A percentile compares a stretch with the other conserved stretches of the same genome.
phyloP scores from a whole-genome alignment of 1,140 invertebrate genomes.

The Forficula auricularia region DNA sequence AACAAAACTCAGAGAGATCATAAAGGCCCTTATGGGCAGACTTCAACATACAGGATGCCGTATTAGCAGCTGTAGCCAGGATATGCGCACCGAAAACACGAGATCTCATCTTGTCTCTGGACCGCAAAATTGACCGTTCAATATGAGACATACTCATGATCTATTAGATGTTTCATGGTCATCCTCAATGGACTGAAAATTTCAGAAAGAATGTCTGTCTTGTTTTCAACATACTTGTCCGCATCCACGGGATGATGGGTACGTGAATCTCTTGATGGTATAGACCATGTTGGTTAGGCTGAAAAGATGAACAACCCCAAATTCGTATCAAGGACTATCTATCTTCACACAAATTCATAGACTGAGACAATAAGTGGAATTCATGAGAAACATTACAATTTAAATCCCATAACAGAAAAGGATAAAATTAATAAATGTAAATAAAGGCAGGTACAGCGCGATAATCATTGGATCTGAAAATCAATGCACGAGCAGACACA shows the following conservation, averaged over 20 bases:
- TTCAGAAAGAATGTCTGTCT: slow-evolving; percentile 93
- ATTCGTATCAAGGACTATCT: too few relatives aligned
- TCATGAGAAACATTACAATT: too few relatives aligned
- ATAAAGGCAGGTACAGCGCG: too few relatives aligned
- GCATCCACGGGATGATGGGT: slow-evolving; percentile 87
- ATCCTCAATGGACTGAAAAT: slow-evolving; percentile 93
- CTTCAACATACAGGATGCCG: slow-evolving; percentile 56
- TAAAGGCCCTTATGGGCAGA: slow-evolving; percentile 84
- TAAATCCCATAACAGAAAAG: too few relatives aligned
- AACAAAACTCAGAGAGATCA: slow-evolving; percentile 85
- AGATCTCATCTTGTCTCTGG: slow-evolving; percentile 72
- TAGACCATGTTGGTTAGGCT: too few relatives aligned
- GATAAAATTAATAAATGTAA: too few relatives aligned
- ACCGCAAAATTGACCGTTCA: slow-evolving; percentile 71
- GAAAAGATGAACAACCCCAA: too few relatives aligned
- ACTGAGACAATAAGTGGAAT: too few relatives aligned
- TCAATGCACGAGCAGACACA: too few relatives aligned
- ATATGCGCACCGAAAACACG: slow-evolving; percentile 85
- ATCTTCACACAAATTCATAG: too few relatives aligned
- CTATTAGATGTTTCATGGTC: slow-evolving; percentile 94
- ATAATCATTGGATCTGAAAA: too few relatives aligned
- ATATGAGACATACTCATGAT: slow-evolving; percentile 89
- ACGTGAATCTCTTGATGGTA: slow-evolving; percentile 89
- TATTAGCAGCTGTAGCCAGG: slow-evolving; percentile 87
- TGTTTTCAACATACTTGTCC: slow-evolving; percentile 99